phyloP scores from a whole-genome alignment of 2,797 vertebrate species.

The Ctenochaetus hawaiiensis region DNA sequence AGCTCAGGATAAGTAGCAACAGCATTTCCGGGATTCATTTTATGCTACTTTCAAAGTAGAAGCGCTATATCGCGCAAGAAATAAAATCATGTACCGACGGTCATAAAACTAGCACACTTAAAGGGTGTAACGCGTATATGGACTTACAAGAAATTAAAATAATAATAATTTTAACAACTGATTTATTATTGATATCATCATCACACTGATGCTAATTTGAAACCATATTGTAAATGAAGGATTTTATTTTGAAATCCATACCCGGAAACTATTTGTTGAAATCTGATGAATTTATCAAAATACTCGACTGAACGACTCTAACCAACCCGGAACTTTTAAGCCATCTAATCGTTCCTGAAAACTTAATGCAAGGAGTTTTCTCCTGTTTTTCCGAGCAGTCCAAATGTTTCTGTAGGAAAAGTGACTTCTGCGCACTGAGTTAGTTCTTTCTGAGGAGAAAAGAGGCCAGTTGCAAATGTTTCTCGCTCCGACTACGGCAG shows the following conservation, averaged over 20 bases:
- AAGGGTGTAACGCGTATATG: accelerated
- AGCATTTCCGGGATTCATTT: neutral
- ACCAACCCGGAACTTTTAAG: slow-evolving; percentile 87
- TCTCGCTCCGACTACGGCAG: slow-evolving; percentile 49
- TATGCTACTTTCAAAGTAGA: slow-evolving; percentile 50
- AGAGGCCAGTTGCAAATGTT: slow-evolving; percentile 53
- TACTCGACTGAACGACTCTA: slow-evolving; percentile 46
- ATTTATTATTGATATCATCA: neutral
- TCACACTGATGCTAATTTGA: accelerated
- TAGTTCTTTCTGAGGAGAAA: neutral
- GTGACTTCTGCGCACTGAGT: neutral
- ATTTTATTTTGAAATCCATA: slow-evolving; percentile 49
- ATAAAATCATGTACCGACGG: no score
- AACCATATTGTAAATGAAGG: accelerated
- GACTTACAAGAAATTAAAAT: accelerated
- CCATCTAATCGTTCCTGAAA: slow-evolving; percentile 60
- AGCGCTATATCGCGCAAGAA: accelerated
- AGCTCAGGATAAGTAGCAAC: neutral
- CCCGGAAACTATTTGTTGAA: slow-evolving; percentile 18
- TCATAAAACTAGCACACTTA: no score
- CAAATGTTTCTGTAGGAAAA: neutral
- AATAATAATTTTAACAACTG: no score
- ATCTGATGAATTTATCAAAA: accelerated
- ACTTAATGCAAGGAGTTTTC: slow-evolving; percentile 36
- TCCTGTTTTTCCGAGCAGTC: neutral